These are phyloP conservation scores for Gadopsis bispinosus DNA, from an alignment of 2,797 vertebrate species.

Conservation along the genomic window DNA sequence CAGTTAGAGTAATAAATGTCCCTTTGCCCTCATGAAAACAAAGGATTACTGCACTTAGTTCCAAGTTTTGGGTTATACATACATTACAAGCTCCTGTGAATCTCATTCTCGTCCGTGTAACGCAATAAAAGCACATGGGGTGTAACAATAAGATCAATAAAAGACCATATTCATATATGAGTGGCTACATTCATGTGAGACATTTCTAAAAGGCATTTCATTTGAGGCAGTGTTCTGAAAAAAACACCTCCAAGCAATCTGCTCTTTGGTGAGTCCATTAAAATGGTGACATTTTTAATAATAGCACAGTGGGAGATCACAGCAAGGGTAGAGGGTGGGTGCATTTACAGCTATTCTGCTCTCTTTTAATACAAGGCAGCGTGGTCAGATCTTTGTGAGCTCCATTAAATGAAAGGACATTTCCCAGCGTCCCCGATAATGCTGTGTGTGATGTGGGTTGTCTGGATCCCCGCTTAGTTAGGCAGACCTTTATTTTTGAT, in stretches of 20 bases:
- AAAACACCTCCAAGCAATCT: conserved; percentile 45
- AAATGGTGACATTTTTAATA: conserved; percentile 77
- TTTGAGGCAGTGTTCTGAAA: conserved; percentile 40
- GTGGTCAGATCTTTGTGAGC: conserved; percentile 53
- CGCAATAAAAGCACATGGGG: conserved; percentile 9
- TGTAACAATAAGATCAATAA: conserved; percentile 48
- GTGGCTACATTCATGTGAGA: conserved; percentile 33
- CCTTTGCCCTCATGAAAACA: conserved; percentile 24
- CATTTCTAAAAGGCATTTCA: conserved; percentile 52
- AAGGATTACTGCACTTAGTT: conserved; percentile 6
- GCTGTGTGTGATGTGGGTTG: conserved; percentile 39
- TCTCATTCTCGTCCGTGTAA: conserved; percentile 28
- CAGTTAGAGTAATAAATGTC: conserved; percentile 30
- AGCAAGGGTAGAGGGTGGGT: conserved; percentile 51
- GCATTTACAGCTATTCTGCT: conserved; percentile 64
- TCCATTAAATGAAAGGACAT: conserved; percentile 69
- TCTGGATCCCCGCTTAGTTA: conserved; percentile 20
- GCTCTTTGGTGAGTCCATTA: conserved; percentile 73
- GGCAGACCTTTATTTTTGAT: conserved; percentile 40
- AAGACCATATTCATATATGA: conserved; percentile 30
- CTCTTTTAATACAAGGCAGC: conserved; percentile 52
- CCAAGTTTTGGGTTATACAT: conserved; percentile 3
- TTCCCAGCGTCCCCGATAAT: conserved; percentile 50
- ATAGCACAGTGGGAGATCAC: conserved; percentile 68
- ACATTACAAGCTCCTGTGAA: not conserved